Conservation (phyloP, 2,888 invertebrate genomes). For the Pachliopta kotzebuea region DNA sequence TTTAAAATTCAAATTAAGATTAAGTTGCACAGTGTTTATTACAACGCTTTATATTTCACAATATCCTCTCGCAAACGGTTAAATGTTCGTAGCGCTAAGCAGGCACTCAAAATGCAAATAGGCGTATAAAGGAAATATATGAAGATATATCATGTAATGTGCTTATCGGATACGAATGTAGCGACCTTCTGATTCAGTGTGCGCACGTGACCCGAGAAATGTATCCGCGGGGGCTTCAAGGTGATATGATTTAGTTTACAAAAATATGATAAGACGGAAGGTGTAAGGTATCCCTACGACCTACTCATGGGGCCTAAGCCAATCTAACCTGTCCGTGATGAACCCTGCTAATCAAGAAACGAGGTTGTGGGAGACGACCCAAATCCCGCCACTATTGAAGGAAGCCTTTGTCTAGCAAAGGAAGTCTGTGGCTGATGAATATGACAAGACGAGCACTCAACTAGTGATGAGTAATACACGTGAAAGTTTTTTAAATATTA, state of each 20-base stretch:
- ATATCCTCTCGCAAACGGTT: constrained; percentile 1
- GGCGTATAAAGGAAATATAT: constrained; percentile 5
- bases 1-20: background rate
- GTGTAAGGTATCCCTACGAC: too few species aligned
- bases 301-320: too few species aligned
- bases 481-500: too few species aligned
- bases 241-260: background rate
- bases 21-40: constrained; percentile 10
- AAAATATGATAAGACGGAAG: too few species aligned
- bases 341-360: too few species aligned
- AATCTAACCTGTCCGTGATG: too few species aligned
- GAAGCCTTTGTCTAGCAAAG: too few species aligned
- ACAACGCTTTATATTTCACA: constrained; percentile 8
- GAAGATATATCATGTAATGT: background rate
- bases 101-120: constrained; percentile 24
- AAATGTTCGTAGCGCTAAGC: constrained; percentile 1
- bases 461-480: too few species aligned
- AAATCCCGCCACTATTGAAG: too few species aligned
- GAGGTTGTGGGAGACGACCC: too few species aligned
- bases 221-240: constrained; percentile 1
- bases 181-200: constrained; percentile 7
- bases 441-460: too few species aligned
- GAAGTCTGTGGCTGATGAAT: too few species aligned
- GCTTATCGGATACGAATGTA: constrained; percentile 19
- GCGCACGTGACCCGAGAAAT: constrained; percentile 16